Conservation (phyloP, 1,140 invertebrate genomes). For the Drosophila fuyamai region DNA sequence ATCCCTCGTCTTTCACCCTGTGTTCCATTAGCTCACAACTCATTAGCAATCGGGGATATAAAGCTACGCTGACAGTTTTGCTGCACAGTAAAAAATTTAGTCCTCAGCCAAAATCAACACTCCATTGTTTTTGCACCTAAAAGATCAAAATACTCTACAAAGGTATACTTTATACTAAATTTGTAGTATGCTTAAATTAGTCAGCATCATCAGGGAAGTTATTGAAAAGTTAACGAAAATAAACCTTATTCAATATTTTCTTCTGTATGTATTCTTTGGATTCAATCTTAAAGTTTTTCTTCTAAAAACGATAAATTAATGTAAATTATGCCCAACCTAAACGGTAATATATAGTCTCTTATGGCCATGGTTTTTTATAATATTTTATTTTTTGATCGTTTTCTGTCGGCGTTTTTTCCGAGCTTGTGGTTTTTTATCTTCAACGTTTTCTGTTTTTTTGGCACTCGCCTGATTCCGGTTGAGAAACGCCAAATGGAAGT, state of each 20-base stretch:
- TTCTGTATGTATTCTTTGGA: no score
- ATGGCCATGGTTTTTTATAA: conserved; percentile 2
- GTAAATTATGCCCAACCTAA: background rate
- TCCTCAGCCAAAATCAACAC: background rate
- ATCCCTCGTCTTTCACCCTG: conserved; percentile 4
- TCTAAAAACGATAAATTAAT: no score
- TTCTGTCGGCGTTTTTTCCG: background rate
- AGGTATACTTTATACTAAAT: no score
- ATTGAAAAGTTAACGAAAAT: no score
- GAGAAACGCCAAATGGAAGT: conserved; percentile 44
- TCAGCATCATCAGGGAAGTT: no score
- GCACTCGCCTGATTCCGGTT: conserved; percentile 36
- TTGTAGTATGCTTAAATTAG: no score
- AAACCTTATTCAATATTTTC: no score
- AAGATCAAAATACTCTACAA: no score
- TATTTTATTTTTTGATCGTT: background rate
- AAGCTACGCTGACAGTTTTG: background rate
- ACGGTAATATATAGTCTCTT: background rate
- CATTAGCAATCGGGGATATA: conserved; percentile 15
- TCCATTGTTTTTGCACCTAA: no score
- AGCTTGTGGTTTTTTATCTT: conserved; percentile 14
- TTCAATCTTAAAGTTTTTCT: no score
- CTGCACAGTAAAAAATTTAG: conserved; percentile 3
- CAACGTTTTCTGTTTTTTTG: conserved; percentile 1
- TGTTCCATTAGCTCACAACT: conserved; percentile 14